These are phyloP conservation scores for Synergus umbraculus DNA, from an alignment of 2,888 invertebrate species.

Conservation along the genomic window DNA sequence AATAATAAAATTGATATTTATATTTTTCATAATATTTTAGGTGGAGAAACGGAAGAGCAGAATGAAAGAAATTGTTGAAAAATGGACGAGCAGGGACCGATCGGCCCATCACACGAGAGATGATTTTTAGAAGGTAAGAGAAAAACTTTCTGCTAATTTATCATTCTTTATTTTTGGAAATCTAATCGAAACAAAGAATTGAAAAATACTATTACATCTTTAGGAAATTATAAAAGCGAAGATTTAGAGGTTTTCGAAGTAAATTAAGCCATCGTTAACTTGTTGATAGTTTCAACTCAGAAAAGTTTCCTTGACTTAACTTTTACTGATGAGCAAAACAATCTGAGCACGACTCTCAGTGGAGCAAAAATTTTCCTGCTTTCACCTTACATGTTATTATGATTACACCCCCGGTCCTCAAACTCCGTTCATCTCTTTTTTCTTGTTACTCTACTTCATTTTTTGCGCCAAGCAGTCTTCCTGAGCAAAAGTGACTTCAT, in stretches of 20 bases:
- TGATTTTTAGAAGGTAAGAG: constrained; percentile 76
- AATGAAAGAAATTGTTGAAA: constrained; percentile 68
- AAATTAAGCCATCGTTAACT: constrained; percentile 34
- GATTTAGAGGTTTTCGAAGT: not conserved
- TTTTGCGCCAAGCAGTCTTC: constrained; percentile 1
- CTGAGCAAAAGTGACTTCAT: constrained; percentile 21
- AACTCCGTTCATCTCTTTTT: constrained; percentile 6
- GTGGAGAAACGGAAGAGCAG: constrained; percentile 57
- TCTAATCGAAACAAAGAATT: too few species aligned
- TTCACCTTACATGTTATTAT: constrained; percentile 34
- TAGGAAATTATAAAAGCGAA: not conserved
- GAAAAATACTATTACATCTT: not conserved
- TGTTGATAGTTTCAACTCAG: constrained; percentile 29
- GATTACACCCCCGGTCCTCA: constrained; percentile 10
- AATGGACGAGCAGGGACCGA: constrained; percentile 68
- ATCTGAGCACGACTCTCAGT: constrained; percentile 42
- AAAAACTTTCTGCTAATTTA: not conserved
- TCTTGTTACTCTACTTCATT: constrained; percentile 13
- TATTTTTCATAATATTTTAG: constrained; percentile 57
- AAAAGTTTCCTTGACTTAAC: constrained; percentile 5
- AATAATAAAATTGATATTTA: not conserved
- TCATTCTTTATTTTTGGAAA: too few species aligned
- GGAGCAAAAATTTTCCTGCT: constrained; percentile 46
- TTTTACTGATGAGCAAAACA: constrained; percentile 44
- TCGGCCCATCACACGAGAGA: constrained; percentile 72